These are phyloP conservation scores for Mactra quadrangularis DNA, from an alignment of 1,140 invertebrate genomes.

Conservation along the genomic window DNA sequence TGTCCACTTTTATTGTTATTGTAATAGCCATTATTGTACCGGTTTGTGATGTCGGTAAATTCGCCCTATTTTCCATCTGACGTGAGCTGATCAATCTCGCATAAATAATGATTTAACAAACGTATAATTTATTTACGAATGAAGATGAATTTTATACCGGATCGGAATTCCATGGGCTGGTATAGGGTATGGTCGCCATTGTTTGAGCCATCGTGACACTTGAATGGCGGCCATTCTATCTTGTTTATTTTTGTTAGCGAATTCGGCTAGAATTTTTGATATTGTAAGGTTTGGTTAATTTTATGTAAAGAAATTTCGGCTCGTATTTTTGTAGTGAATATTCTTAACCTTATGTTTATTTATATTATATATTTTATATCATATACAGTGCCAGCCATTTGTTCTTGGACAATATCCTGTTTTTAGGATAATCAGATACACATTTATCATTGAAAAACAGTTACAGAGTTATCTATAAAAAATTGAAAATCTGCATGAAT, in stretches of 20 bases:
- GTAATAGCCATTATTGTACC: conserved; percentile 48
- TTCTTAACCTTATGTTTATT: conserved; percentile 33
- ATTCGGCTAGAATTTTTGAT: not conserved
- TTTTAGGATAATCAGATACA: no score
- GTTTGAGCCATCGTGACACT: conserved; percentile 39
- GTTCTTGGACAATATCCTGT: no score
- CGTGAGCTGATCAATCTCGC: conserved; percentile 41
- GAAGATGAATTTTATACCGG: conserved; percentile 28
- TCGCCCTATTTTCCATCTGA: conserved; percentile 51
- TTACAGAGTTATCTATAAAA: no score
- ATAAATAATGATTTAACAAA: conserved; percentile 55
- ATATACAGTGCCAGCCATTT: no score
- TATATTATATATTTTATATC: not conserved
- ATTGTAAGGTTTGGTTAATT: not conserved
- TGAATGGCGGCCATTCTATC: conserved; percentile 16
- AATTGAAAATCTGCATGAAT: no score
- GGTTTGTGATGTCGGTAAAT: conserved; percentile 28
- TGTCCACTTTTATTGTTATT: conserved; percentile 47
- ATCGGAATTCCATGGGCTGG: conserved; percentile 21
- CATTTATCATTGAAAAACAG: no score
- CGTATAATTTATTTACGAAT: conserved; percentile 61
- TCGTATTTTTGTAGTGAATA: conserved; percentile 11
- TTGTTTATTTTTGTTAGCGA: conserved; percentile 51
- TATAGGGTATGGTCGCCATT: conserved; percentile 14
- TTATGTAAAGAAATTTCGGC: no score